Evolutionary conservation across 2,797 vertebrate genomes (phyloP), one percentile per base, ranked within the genome.

Genomic region (Astyanax mexicanus): DNA sequence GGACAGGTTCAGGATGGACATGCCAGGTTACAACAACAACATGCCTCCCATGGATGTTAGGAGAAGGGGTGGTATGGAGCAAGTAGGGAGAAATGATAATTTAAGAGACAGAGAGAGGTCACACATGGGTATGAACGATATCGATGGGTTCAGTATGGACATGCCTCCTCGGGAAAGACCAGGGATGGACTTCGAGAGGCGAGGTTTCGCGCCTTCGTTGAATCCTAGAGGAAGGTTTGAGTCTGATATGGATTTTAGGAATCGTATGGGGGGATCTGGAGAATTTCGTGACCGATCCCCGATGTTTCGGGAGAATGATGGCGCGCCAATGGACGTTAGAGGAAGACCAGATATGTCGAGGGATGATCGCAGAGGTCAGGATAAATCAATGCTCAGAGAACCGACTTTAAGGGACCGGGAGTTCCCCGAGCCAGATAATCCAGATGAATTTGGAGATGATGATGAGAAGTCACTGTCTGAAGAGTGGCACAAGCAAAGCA

Each of bases 231-330:
- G 89, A 38, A 88, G 87, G 72, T 94, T 95, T 89, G 88, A 92
- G 44, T 92, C 93, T 0, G 93, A 95, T 78, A 86, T 93, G 89
- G 96, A 97, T 84, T 95, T 97, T 74, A 94, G 96, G 87, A 95
- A 92, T 85, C 94, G 93, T 51, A 93, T 93, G 23, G 94, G 90
- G 65, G 90, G 94, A 52, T 75, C 92, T 0, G 65, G 89, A 80
- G 95, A 97, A 73, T 96, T 95, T 61, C 93, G 95, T 75, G 95
- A 96, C 15, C 88, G 93, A 80, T 95, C 96, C 6, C 95, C 96
- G 74, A 92, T 95, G 86, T 96, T 97, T 87, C 94, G 94, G 87
- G 94, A 93, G 42, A 89, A 88, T 84, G 94, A 95, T 67, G 91
- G 87, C 35, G 80, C 93, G 81, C 89, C 93, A 27, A 81, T 85